Conservation (phyloP, 2,888 invertebrate species). For the Hydroisotoma schaefferi region DNA sequence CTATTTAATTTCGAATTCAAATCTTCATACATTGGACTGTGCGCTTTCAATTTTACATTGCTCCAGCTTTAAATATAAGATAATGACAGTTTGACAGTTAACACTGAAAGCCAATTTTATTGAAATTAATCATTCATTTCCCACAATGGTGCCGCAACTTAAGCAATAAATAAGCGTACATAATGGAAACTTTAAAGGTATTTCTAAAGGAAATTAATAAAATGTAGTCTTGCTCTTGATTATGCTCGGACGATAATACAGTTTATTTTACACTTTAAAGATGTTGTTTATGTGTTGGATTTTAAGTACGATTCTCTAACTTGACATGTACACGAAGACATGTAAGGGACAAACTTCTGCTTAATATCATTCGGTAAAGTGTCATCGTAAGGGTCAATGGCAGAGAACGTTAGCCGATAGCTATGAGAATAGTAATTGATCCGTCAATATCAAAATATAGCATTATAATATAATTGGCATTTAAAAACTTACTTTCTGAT, state of each 20-base stretch:
- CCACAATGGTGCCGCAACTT: too few relatives aligned
- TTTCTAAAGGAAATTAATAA: background rate
- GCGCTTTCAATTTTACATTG: background rate
- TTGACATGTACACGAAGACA: background rate
- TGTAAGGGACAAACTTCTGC: slow-evolving; percentile 26
- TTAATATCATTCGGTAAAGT: slow-evolving; percentile 25
- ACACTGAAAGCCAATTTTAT: too few relatives aligned
- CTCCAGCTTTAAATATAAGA: background rate
- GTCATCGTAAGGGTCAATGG: slow-evolving; percentile 26
- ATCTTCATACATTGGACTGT: background rate
- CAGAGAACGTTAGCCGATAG: slow-evolving; percentile 6
- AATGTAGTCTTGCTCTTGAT: background rate
- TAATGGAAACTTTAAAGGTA: background rate
- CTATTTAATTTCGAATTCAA: too few relatives aligned
- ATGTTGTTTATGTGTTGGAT: too few relatives aligned
- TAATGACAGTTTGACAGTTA: too few relatives aligned
- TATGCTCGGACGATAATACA: too few relatives aligned
- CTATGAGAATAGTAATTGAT: background rate
- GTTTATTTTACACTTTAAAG: background rate
- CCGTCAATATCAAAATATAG: background rate
- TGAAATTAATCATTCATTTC: too few relatives aligned
- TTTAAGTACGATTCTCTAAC: background rate
- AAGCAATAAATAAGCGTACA: background rate
- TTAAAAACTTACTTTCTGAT: slow-evolving; percentile 2
- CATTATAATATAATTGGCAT: background rate